These are phyloP conservation scores for Phymatocera aterrima DNA, from an alignment of 2,888 invertebrate species.

Conservation along the genomic window DNA sequence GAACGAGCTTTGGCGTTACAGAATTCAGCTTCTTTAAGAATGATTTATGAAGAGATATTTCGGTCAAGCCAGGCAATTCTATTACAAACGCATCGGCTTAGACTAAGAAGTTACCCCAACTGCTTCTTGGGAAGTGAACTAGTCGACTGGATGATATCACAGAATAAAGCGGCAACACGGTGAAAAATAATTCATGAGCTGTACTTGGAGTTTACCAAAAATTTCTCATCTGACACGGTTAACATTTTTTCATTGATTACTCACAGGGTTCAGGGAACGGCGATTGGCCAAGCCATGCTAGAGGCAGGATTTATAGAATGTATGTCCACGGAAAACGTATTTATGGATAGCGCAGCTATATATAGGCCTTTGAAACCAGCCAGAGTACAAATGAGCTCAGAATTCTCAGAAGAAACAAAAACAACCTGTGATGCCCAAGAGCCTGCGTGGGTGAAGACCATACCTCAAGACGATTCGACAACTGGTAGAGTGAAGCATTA, in stretches of 20 bases:
- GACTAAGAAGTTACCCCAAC: conserved; percentile 84
- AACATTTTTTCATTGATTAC: conserved; percentile 36
- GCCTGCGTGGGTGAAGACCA: conserved; percentile 81
- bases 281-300: conserved; percentile 87
- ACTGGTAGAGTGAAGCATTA: conserved; percentile 65
- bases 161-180: conserved; percentile 87
- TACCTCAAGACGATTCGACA: conserved; percentile 75
- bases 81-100: conserved; percentile 81
- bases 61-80: conserved; percentile 77
- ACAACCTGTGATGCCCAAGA: conserved; percentile 77
- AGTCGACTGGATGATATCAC: conserved; percentile 89
- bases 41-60: conserved; percentile 80
- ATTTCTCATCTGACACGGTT: no score
- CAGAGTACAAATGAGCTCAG: conserved; percentile 65
- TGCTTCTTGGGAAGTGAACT: conserved; percentile 89
- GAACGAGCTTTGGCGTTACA: conserved; percentile 77
- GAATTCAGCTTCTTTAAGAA: conserved; percentile 79
- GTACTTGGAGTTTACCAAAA: no score
- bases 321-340: conserved; percentile 71
- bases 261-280: conserved; percentile 83
- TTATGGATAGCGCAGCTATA: conserved; percentile 75
- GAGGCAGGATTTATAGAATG: conserved; percentile 86
- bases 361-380: conserved; percentile 74
- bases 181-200: conserved; percentile 63
- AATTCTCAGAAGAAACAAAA: conserved; percentile 72